A percentile compares a stretch with the other conserved stretches of the same genome.
Conservation (phyloP, 2,888 invertebrate genomes). For the Hydroisotoma schaefferi region DNA sequence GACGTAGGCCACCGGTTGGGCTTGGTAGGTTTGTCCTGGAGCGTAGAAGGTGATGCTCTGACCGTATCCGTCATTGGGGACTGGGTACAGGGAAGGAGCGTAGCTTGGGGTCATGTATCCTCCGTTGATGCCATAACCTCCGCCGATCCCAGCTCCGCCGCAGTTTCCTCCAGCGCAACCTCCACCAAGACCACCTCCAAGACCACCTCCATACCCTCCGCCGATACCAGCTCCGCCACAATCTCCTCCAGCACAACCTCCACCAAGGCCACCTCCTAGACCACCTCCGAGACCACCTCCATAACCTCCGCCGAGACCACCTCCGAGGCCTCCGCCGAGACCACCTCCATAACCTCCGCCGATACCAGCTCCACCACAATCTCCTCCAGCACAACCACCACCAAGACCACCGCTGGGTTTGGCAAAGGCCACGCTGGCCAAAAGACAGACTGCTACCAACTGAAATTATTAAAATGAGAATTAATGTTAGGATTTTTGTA, state of each 20-base stretch:
- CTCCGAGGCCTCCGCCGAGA: constrained; percentile 1
- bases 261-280: not conserved
- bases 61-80: constrained; percentile 12
- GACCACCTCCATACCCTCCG: not conserved
- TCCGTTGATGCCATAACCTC: not conserved
- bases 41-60: constrained; percentile 19
- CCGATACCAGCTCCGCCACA: not conserved
- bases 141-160: constrained; percentile 10
- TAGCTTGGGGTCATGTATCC: constrained; percentile 2
- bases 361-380: constrained; percentile 5
- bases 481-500: no score
- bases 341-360: not conserved
- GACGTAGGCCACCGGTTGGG: constrained; percentile 22
- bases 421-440: constrained; percentile 16
- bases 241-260: constrained; percentile 9
- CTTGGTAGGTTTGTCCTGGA: constrained; percentile 22
- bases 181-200: not conserved
- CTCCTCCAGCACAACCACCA: not conserved
- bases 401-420: not conserved
- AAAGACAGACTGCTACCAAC: constrained; percentile 15
- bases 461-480: no score
- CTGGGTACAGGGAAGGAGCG: constrained; percentile 4
- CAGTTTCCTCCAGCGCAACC: not conserved
- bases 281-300: no score
- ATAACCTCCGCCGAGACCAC: not conserved